Percentiles rank a stretch among this genome's conserved stretches.
Conservation (phyloP, 2,797 vertebrate genomes). For the Chelon auratus region DNA sequence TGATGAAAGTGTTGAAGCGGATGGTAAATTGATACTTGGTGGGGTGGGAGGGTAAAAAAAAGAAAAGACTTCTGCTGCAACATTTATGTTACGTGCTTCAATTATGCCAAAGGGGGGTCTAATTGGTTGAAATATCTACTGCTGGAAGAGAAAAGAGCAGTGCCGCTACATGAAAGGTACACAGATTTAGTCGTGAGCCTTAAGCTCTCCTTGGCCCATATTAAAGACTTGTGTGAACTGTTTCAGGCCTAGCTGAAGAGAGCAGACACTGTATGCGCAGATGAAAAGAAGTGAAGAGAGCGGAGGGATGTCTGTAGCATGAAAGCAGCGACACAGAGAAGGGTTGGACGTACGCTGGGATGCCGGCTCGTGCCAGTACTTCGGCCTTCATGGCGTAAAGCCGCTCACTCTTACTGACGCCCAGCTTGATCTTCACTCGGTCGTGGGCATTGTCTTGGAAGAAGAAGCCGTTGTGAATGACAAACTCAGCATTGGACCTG, state of each 20-base stretch:
- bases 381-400: constrained; percentile 99
- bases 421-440: constrained; percentile 99
- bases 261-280: not conserved
- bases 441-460: constrained; percentile 97
- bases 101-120: constrained; percentile 54
- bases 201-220: constrained; percentile 47
- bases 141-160: constrained; percentile 32
- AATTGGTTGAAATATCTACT: constrained; percentile 59
- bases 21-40: constrained; percentile 64
- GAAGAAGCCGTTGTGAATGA: constrained; percentile 99
- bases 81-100: constrained; percentile 65
- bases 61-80: constrained; percentile 48
- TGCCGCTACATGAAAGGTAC: constrained; percentile 2
- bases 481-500: constrained; percentile 97
- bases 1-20: constrained; percentile 67
- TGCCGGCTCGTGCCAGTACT: constrained; percentile 95
- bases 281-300: not conserved
- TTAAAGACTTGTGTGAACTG: constrained; percentile 8
- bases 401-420: constrained; percentile 98
- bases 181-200: constrained; percentile 24
- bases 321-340: not conserved
- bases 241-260: not conserved
- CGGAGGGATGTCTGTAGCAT: not conserved
- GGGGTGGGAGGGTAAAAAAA: constrained; percentile 15
- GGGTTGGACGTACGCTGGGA: constrained; percentile 91